Conservation (phyloP, 2,113 vertebrate genomes). For the Aegotheles bennettii region DNA sequence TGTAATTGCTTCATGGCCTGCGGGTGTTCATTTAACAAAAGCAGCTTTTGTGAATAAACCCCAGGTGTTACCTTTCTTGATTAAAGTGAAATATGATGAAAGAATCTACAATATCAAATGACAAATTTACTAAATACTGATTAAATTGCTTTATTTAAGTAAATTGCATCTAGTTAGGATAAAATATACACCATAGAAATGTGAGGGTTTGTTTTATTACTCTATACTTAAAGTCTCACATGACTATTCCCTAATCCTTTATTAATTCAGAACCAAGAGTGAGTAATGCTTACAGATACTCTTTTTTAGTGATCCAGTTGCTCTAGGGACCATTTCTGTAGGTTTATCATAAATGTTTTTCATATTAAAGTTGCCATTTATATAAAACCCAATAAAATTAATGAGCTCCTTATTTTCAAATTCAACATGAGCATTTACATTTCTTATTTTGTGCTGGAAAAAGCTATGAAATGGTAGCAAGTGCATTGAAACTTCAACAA, state of each 20-base stretch:
- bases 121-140: slow-evolving; percentile 72
- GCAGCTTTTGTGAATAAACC: slow-evolving; percentile 76
- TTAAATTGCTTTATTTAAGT: slow-evolving; percentile 74
- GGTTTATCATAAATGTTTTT: not conserved
- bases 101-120: slow-evolving; percentile 72
- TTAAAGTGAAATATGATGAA: slow-evolving; percentile 81
- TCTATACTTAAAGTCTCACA: slow-evolving; percentile 49
- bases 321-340: not conserved
- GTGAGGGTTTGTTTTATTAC: slow-evolving; percentile 51
- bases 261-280: not conserved
- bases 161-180: slow-evolving; percentile 69
- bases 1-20: slow-evolving; percentile 80
- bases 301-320: not conserved
- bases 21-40: slow-evolving; percentile 78
- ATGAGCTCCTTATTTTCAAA: not conserved
- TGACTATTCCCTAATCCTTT: slow-evolving; percentile 43
- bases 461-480: not conserved
- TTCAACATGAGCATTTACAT: not conserved
- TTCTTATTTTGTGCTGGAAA: not conserved
- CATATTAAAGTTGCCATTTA: not conserved
- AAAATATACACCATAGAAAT: slow-evolving; percentile 52
- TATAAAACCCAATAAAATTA: not conserved
- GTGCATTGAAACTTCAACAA: not conserved
- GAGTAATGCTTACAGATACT: not conserved
- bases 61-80: slow-evolving; percentile 81